These are phyloP conservation scores for Acromyrmex charruanus DNA, from an alignment of 1,140 invertebrate species.

Conservation along the genomic window DNA sequence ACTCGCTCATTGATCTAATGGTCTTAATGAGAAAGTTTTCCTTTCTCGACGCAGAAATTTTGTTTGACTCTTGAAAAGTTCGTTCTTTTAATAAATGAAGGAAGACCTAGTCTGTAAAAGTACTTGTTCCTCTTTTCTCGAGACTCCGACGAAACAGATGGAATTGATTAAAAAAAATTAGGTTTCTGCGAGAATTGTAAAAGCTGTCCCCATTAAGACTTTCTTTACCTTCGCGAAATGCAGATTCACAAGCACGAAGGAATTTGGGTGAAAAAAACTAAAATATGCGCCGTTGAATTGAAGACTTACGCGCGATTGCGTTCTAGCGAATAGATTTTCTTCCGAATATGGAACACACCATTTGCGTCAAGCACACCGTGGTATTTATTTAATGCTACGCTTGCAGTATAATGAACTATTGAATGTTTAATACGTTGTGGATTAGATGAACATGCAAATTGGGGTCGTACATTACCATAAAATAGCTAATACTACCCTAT, in stretches of 20 bases:
- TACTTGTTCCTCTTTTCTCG: constrained; percentile 31
- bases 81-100: constrained; percentile 60
- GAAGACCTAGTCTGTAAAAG: constrained; percentile 45
- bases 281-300: not conserved
- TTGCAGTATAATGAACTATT: constrained; percentile 41
- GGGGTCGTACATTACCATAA: constrained; percentile 49
- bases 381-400: constrained; percentile 48
- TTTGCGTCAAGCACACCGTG: constrained; percentile 26
- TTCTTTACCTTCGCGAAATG: constrained; percentile 9
- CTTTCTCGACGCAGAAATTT: constrained; percentile 43
- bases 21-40: constrained; percentile 58
- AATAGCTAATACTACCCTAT: constrained; percentile 47
- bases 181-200: constrained; percentile 38
- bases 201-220: constrained; percentile 45
- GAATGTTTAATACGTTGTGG: constrained; percentile 56
- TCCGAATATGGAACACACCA: not conserved
- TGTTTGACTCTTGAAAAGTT: constrained; percentile 54
- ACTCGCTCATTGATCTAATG: constrained; percentile 39
- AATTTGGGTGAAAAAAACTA: not conserved
- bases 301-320: not conserved
- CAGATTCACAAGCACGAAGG: constrained; percentile 25
- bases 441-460: constrained; percentile 60
- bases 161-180: constrained; percentile 62
- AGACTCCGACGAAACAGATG: constrained; percentile 43
- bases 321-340: constrained; percentile 23